Evolutionary conservation across 2,113 vertebrate genomes (phyloP), one percentile per base, ranked within the genome.

Genomic region (Rhizomys pruinosus): DNA sequence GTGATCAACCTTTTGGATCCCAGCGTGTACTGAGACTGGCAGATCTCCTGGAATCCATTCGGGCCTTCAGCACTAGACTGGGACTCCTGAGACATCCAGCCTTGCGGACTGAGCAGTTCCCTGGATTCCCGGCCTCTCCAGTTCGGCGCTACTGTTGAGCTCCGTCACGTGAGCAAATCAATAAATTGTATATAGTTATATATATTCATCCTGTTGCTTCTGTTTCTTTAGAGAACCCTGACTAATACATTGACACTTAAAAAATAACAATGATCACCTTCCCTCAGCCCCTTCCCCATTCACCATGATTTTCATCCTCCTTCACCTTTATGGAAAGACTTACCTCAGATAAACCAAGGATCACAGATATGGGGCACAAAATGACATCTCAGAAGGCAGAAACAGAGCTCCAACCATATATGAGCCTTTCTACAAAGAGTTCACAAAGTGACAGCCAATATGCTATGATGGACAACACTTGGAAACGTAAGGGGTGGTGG

Each of bases 401-500:
- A 86, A n/a, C 9, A 20, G 27, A 72, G 82, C 61, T 86, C 86
- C 16, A 74, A 87, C 44, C 4, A 1, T 0, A 16, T 66, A 22
- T 1, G 9, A 86, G 39, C 55, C 4, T 12, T 7, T 61, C 52
- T 13, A 79, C 2, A 39, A 74, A 20, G 29, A 61, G 1, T 76
- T 59, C 34, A 86, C 94, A 0, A 95, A 96, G 85, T 16, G 68
- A 3, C 61, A 80, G 0, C 42, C 37, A 73, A 79, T 81, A 61
- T 76, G 39, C 16, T 81, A 16, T 94, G 25, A 80, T 3, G 69
- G 25, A 55, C 11, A 29, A 86, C 68, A 76, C 59, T 95, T 87
- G 66, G 89, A 85, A 91, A 77, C 39, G 37, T 29, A 96, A 87
- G 93, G 76, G 4, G 88, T 88, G 81, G 95, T 10, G 37, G 84